A percentile compares a stretch with the other conserved stretches of the same genome.
These are phyloP conservation scores for Drymonia ruficornis DNA, from an alignment of 2,888 invertebrate species.

Conservation along the genomic window DNA sequence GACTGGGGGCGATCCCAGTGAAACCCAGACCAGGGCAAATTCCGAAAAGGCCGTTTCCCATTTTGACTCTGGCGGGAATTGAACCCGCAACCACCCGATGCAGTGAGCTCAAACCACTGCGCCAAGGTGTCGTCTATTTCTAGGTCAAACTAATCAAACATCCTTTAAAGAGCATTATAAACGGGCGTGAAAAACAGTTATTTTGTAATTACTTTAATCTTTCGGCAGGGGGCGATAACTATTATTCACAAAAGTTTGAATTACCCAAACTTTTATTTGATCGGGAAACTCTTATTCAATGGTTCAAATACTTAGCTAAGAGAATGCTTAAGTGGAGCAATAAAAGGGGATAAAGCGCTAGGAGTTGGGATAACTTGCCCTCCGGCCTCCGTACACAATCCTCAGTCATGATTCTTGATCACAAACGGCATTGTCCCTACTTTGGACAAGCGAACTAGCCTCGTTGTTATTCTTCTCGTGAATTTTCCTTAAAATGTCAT, in stretches of 20 bases:
- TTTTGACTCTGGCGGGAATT: no score
- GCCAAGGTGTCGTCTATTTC: no score
- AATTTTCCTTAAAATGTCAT: background rate
- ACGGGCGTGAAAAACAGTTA: background rate
- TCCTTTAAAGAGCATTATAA: background rate
- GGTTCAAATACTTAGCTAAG: background rate
- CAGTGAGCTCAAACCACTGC: no score
- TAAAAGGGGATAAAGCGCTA: constrained; percentile 10
- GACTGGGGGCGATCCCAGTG: no score
- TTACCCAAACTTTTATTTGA: background rate
- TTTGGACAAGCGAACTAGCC: constrained; percentile 5
- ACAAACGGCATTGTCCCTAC: constrained; percentile 7
- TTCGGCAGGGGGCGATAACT: background rate
- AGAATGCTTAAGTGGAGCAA: constrained; percentile 6
- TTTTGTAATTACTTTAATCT: no score
- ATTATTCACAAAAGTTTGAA: background rate
- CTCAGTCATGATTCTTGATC: constrained; percentile 10
- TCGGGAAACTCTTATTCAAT: background rate
- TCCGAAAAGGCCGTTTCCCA: no score
- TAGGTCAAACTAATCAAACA: no score
- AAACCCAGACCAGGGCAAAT: no score
- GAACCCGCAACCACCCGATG: no score
- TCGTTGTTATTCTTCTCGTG: constrained; percentile 5
- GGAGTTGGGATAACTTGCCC: constrained; percentile 12
- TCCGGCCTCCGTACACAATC: constrained; percentile 2